Percentiles rank a stretch among this genome's conserved stretches.
These are phyloP conservation scores for Aurelia aurita DNA, from an alignment of 30 jellyfish, hydroid and myxozoan genomes.

Conservation along the genomic window DNA sequence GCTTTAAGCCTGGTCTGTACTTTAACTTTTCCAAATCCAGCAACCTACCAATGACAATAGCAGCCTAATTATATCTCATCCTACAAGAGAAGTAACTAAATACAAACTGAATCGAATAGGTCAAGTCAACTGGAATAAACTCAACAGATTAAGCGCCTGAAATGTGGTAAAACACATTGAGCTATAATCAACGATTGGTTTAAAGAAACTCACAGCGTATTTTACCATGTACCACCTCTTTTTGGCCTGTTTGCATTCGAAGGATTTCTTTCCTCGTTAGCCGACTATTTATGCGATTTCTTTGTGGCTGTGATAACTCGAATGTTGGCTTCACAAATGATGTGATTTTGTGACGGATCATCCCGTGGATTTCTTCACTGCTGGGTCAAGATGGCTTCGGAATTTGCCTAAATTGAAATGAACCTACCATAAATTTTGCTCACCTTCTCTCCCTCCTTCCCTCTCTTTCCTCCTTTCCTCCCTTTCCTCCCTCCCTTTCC, in stretches of 20 bases:
- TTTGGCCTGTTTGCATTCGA: slow-evolving; percentile 47
- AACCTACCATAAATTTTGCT: too few species aligned
- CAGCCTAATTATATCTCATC: too few species aligned
- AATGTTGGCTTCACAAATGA: slow-evolving; percentile 30
- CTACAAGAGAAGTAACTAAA: too few species aligned
- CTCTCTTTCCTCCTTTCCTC: too few species aligned
- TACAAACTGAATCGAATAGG: too few species aligned
- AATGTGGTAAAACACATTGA: slow-evolving; percentile 44
- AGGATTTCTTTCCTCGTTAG: slow-evolving; percentile 52
- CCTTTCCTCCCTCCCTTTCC: not conserved
- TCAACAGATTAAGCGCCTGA: slow-evolving; percentile 1
- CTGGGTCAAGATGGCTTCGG: slow-evolving; percentile 17
- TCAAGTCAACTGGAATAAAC: not conserved
- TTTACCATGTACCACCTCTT: slow-evolving; percentile 13
- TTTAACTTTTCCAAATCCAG: too few species aligned
- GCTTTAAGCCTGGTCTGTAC: too few species aligned
- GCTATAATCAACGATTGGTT: slow-evolving; percentile 8
- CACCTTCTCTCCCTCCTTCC: too few species aligned
- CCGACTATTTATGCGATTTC: slow-evolving; percentile 24
- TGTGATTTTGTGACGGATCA: slow-evolving; percentile 30
- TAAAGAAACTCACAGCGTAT: slow-evolving; percentile 31
- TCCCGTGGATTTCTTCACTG: not conserved
- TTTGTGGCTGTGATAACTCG: slow-evolving; percentile 48
- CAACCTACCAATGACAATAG: too few species aligned
- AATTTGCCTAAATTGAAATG: too few species aligned